Base-by-base conservation (phyloP, 2,113 vertebrate species). In the Rattus rattus region DNA sequence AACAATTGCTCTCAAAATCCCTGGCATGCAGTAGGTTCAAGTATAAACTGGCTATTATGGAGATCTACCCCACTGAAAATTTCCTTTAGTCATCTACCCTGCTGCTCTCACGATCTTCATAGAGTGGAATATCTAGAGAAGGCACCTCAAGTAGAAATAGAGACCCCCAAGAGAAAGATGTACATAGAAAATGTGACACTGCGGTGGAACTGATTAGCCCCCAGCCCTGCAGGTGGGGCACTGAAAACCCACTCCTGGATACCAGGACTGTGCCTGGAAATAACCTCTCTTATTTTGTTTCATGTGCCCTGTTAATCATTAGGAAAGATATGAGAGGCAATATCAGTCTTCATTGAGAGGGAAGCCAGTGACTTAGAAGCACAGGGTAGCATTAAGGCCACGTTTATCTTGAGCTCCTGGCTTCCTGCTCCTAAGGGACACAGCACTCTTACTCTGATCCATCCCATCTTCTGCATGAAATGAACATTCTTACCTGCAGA, bases 181-280 rank as follows among this genome's bases (percentile, higher is more conserved):
- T 2, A 2, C 7, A 43, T 96, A 96, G 94, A 97, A 97, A 26
- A n/a, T 84, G 63, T 30, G 63, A 70, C 80, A 52, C 69, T 94
- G 85, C 84, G 90, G 65, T 88, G 94, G 93, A 96, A 97, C 94
- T 91, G 70, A 26, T 24, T 22, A 61, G 20, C n/a, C 5, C 36
- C 80, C 19, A 61, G 80, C 54, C 54, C 33, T 26, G 33, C 33
- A 83, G 54, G 36, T 14, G 9, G 10, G 33, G 7, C 5, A 24
- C 54, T 17, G 22, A 94, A 86, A 91, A 93, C 88, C 89, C 92
- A 94, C 90, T 94, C 86, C 84, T 94, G 26, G 0, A 81, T 92
- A 81, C 95, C 94, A 69, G 70, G 86, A 93, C 63, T 43, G 54
- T 54, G 14, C 76, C 97, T 56, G 33, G 72, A 90, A 89, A 43